Evolutionary conservation across 2,888 invertebrate genomes (phyloP).

Genomic region (Cylindroiulus punctatus): DNA sequence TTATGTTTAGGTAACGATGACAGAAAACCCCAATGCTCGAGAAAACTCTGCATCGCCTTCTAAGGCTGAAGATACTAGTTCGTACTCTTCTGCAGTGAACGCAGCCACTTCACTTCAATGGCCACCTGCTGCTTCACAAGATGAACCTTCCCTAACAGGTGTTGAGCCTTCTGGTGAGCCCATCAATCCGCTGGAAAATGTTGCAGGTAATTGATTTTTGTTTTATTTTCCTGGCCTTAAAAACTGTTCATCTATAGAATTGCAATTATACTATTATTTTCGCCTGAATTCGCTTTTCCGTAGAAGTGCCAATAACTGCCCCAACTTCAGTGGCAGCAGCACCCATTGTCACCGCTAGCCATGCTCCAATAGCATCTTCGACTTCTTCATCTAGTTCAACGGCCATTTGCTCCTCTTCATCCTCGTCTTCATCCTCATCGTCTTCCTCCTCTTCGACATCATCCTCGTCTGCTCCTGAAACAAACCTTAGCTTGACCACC

Average conservation of each 20-base stretch:
- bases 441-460: constrained; percentile 44
- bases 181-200: background rate
- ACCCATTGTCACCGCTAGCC: constrained; percentile 58
- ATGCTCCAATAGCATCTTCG: constrained; percentile 35
- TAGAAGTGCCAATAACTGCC: background rate
- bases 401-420: constrained; percentile 22
- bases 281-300: background rate
- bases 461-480: constrained; percentile 4
- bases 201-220: background rate
- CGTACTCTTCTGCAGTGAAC: background rate
- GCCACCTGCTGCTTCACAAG: background rate
- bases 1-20: constrained; percentile 53
- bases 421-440: constrained; percentile 40
- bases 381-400: constrained; percentile 47
- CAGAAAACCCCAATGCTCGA: constrained; percentile 56
- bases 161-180: background rate
- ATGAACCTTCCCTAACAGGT: background rate
- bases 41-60: constrained; percentile 10
- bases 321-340: constrained; percentile 46
- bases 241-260: too few relatives aligned
- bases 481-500: background rate
- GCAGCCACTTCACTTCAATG: background rate
- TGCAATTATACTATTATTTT: too few relatives aligned
- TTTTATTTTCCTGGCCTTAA: too few relatives aligned
- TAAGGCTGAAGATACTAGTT: background rate